Evolutionary conservation across 2,797 vertebrate species (phyloP), one percentile per base, ranked within the genome.

Genomic region (Liparis tanakae): DNA sequence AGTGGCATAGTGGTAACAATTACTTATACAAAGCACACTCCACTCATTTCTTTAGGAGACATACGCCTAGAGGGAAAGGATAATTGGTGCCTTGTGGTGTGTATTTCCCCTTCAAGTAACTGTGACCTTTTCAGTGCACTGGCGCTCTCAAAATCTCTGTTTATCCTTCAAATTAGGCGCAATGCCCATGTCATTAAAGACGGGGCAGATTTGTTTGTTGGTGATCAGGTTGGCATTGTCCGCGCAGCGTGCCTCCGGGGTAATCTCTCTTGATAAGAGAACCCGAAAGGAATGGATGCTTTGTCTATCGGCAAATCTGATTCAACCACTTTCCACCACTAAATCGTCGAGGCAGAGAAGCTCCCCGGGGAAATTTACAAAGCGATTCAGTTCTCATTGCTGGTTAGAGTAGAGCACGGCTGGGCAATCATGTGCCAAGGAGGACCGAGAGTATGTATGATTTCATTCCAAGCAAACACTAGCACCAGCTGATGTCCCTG

Each of bases 221-320:
- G 87, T 76, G 88, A 92, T 92, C 89, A 84, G 85, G 88, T 86
- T 87, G 89, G 87, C 87, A 87, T 91, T 90, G 89, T 93, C 90
- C 89, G 33, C 37, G 56, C 75, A 9, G 41, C 50, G 55, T 64
- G 81, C 83, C 88, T 88, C 86, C 15, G 7, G 78, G 85, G 89
- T 92, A 92, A 95, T 93, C 90, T 88, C 76, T 67, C 83, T 86
- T 77, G 88, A 91, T 92, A 93, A 90, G 86, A 80, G 79, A 85
- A 80, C 66, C 82, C 64, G 70, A 87, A 87, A 85, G 83, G 74
- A 88, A 88, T 89, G 85, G 86, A 89, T 86, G 87, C 81, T 91
- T 92, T 91, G 90, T 92, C 90, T 91, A 87, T 74, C 82, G 59
- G 79, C 82, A 89, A 92, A 91, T 92, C 92, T 93, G 91, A 91